Conservation (phyloP, 1,140 invertebrate genomes). For the Charaxes varanes region DNA sequence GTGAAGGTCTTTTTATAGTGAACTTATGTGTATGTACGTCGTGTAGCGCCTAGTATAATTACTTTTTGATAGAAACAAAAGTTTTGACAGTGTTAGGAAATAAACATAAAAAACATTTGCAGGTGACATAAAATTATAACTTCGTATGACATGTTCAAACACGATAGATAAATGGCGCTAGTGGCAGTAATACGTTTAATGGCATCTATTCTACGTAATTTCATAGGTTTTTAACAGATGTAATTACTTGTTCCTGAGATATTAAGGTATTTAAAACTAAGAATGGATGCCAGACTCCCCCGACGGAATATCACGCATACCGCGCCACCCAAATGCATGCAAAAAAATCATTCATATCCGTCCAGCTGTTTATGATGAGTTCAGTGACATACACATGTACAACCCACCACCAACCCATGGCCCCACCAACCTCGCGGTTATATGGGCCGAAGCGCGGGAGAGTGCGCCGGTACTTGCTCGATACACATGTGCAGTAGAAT, state of each 20-base stretch:
- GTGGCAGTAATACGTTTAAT: constrained; percentile 8
- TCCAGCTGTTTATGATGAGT: too few species aligned
- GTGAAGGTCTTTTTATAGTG: too few species aligned
- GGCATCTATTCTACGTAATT: constrained; percentile 7
- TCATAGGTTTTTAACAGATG: constrained; percentile 8
- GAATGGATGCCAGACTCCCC: constrained; percentile 4
- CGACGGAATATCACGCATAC: too few species aligned
- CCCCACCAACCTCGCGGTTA: too few species aligned
- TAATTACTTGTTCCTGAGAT: constrained; percentile 2
- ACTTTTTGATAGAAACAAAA: constrained; percentile 4
- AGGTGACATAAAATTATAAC: background rate
- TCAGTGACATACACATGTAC: too few species aligned
- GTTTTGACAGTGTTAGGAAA: background rate
- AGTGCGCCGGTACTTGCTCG: too few species aligned
- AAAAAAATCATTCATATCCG: too few species aligned
- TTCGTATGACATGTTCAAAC: constrained; percentile 3
- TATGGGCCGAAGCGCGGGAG: too few species aligned
- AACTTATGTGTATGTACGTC: background rate
- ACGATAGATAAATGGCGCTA: constrained; percentile 7
- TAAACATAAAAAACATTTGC: constrained; percentile 4
- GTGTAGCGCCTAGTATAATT: constrained; percentile 1
- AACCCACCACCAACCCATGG: too few species aligned
- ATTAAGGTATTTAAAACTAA: constrained; percentile 7
- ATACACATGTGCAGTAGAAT: too few species aligned
- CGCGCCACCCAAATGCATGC: too few species aligned